phyloP scores from a whole-genome alignment of 2,113 vertebrate genomes.

The Pycnonotus jocosus region DNA sequence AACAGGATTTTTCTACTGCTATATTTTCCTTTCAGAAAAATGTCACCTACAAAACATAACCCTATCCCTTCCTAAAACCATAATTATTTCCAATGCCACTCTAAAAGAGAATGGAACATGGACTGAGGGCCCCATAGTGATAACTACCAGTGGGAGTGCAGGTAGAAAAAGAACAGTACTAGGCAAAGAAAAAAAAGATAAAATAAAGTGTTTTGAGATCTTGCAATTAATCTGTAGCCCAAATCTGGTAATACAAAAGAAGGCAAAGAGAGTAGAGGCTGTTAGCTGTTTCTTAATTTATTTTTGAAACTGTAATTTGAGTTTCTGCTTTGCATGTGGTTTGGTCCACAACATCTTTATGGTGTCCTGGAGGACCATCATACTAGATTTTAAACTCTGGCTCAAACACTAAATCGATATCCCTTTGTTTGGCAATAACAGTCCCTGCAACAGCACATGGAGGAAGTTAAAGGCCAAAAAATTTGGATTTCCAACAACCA shows the following conservation, averaged over 20 bases:
- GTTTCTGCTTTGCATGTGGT: neutral
- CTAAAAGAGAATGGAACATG: neutral
- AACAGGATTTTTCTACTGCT: neutral
- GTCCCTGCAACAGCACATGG: neutral
- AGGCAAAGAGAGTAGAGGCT: neutral
- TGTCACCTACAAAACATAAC: neutral
- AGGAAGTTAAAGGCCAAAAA: neutral
- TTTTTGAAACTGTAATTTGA: neutral
- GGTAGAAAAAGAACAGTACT: neutral
- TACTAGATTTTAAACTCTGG: neutral
- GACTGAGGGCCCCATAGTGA: rapidly evolving
- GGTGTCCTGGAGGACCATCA: neutral
- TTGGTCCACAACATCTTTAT: neutral
- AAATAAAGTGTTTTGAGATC: neutral
- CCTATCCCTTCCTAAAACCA: neutral
- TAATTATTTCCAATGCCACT: neutral
- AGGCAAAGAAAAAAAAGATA: rapidly evolving
- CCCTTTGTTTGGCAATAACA: neutral
- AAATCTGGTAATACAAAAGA: neutral
- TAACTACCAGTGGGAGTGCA: neutral
- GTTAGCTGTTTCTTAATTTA: neutral
- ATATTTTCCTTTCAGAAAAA: neutral
- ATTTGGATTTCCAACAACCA: neutral
- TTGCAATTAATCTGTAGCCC: neutral
- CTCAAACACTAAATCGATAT: neutral